Evolutionary conservation across 2,113 vertebrate genomes (phyloP), one percentile per base, ranked within the genome.

Genomic region (Psittacus erithacus): DNA sequence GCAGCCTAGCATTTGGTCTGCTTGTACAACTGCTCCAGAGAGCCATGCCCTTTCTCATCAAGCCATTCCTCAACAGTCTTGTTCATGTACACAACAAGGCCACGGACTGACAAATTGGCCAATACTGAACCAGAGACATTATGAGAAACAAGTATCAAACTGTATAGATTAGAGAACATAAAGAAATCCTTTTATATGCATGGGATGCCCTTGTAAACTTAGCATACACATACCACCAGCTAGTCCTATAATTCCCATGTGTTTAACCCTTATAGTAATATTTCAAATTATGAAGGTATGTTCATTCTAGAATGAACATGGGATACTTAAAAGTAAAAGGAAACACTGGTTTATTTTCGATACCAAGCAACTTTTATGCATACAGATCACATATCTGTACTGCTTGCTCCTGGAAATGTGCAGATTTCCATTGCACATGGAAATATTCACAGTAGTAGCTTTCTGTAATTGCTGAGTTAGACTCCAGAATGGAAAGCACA

Each of bases 311-410:
- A 86, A 67, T 75, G 52, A 81, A 75, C 15, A 43, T 15, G 2
- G 2, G 28, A 27, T 44, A 35, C 3, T 8, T 1, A 2, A 1
- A 53, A 28, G 47, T 25, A 24, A 73, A 50, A 70, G 1, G 3
- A 46, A 86, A 89, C 1, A 2, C 14, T 46, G 7, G 3, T 63
- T 80, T 70, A 53, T 80, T 95, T 87, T 85, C 35, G 38, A 44
- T 55, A n/a, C 3, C 19, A 88, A 67, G 18, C 2, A 71, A 35
- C n/a, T 41, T 86, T 64, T 70, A 33, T 69, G 11, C 25, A 39
- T 38, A 74, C 0, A 4, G 44, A 74, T 59, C 10, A 31, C 22
- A n/a, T 80, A 85, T 82, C 25, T 64, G 18, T 74, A 63, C 18
- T 4, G 0, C 23, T 85, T 80, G 10, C 35, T 73, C 53, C 29